phyloP scores from a whole-genome alignment of 2,888 invertebrate genomes.

The Andricus curvator region DNA sequence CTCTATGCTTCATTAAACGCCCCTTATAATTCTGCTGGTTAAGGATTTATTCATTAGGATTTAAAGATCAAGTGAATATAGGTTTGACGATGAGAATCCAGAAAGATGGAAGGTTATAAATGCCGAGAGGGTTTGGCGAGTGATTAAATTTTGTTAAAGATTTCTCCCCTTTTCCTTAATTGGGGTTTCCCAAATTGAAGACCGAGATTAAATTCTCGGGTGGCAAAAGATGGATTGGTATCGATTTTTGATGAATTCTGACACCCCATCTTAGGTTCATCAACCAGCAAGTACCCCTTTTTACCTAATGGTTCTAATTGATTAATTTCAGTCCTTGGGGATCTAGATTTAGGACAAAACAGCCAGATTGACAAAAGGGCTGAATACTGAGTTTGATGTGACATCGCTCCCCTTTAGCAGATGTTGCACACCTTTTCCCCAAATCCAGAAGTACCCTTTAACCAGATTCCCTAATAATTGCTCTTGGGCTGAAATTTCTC shows the following conservation, averaged over 20 bases:
- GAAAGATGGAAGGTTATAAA: neutral
- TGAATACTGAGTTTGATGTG: neutral
- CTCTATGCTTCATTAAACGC: neutral
- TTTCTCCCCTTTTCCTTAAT: too few relatives aligned
- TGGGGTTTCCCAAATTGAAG: too few relatives aligned
- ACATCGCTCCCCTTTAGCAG: neutral
- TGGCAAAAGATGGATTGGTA: neutral
- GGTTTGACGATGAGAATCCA: neutral
- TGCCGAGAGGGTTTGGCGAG: too few relatives aligned
- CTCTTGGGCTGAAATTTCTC: too few relatives aligned
- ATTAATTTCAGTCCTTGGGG: neutral
- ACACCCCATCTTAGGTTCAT: neutral
- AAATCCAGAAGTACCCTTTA: constrained; percentile 31
- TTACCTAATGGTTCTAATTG: neutral
- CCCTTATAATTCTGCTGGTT: neutral
- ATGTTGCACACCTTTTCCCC: too few relatives aligned
- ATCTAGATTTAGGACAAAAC: neutral
- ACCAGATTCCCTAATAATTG: constrained; percentile 11
- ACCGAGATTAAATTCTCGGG: too few relatives aligned
- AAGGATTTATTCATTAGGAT: neutral
- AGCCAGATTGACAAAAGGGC: neutral
- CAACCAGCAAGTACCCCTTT: neutral
- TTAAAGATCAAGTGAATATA: neutral
- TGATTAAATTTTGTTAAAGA: too few relatives aligned
- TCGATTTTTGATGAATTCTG: neutral